Conservation (phyloP, 2,113 vertebrate species). For the Hippolais icterina region DNA sequence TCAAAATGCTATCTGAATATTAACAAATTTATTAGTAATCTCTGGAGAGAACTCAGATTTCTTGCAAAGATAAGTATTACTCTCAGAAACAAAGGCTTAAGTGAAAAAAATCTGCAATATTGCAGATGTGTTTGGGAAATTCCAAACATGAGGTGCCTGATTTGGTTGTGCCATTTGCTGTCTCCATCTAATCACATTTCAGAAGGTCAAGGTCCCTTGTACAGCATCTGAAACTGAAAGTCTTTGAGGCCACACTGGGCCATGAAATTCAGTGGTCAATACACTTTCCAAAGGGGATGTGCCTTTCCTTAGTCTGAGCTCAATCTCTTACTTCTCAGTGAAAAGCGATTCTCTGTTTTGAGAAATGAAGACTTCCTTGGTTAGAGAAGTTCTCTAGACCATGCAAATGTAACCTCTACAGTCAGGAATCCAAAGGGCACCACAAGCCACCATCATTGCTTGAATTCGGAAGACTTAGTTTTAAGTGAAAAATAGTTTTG, state of each 20-base stretch:
- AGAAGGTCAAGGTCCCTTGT: not conserved
- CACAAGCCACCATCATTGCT: not conserved
- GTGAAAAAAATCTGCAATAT: not conserved
- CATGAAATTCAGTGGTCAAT: not conserved
- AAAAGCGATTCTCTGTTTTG: not conserved
- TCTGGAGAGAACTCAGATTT: not conserved
- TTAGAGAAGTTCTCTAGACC: not conserved
- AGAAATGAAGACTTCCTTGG: not conserved
- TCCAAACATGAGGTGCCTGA: not conserved
- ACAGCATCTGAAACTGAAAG: not conserved
- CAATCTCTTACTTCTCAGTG: not conserved
- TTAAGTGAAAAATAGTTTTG: not conserved
- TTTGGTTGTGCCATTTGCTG: accelerated
- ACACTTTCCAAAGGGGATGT: not conserved
- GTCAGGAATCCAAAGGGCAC: not conserved
- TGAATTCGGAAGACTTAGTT: not conserved
- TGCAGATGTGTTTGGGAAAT: not conserved
- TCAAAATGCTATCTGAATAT: conserved; percentile 6
- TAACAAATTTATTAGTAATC: not conserved
- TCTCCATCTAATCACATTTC: not conserved
- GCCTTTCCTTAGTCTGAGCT: not conserved
- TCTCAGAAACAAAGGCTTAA: not conserved
- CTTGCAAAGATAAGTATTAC: not conserved
- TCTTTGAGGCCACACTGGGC: not conserved
- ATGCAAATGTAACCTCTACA: not conserved